Base-by-base conservation (phyloP, 2,888 invertebrate genomes). In the Euplagia quadripunctaria region DNA sequence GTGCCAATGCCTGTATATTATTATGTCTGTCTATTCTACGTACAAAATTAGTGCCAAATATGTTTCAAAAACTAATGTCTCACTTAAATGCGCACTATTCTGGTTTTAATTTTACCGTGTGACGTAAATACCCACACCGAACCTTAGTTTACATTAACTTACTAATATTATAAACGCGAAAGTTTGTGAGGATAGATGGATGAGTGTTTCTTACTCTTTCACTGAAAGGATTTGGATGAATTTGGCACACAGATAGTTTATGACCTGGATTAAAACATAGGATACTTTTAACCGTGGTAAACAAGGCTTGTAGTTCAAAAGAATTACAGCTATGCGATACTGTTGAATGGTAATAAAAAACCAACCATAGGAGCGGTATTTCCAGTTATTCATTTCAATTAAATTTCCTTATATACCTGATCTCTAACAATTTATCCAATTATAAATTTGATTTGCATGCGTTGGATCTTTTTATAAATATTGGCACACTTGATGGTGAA, bases 401-500 rank as follows among this genome's bases (percentile, higher is more conserved):
- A 1, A 20, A 11, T 58, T 58, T 58, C 11, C 11, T 58, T 20
- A 20, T 20, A 9, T 20, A 11, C 8, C 58, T 20, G 58, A 58
- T 20, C 20, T 58, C 20, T 58, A 4, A 20, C 58, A 20, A 58
- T 8, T 11, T 17, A 58, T 11, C n/a, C 11, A 58, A 58, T 20
- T 58, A n/a, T 58, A 58, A 58, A 58, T 20, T 20, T 20, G 20
- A 9, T 4, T 58, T 20, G 58, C 58, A 58, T 17, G 20, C 20
- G 58, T 58, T 58, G 11, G 20, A 58, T 58, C 58, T 58, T 20
- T n/a, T 9, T 11, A 11, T 58, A 42, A 42, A 64, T 42, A 64
- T 41, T 64, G 58, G 41, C 64, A 68, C 52, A 67, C n/a, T 55
- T 68, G 41, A 52, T 42, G 11, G 8, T 55, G n/a, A 55, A 68